A percentile compares a stretch with the other conserved stretches of the same genome.
phyloP scores from a whole-genome alignment of 2,113 vertebrate genomes.

The Myiopsitta monachus region DNA sequence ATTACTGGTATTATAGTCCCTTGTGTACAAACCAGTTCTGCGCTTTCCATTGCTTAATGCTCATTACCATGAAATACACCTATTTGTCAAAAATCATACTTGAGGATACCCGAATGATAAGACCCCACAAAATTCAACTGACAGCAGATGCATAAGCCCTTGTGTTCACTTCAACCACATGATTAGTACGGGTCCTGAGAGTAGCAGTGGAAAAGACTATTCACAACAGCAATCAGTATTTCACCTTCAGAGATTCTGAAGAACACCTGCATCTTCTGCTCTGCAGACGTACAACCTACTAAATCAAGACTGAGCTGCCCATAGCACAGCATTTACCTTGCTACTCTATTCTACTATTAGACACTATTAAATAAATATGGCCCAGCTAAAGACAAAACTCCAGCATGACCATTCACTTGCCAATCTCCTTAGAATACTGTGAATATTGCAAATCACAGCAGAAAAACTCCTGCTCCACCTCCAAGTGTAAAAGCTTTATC shows the following conservation, averaged over 20 bases:
- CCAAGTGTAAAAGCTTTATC: rapidly evolving
- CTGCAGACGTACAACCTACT: background rate
- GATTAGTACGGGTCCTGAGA: background rate
- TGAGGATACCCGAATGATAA: background rate
- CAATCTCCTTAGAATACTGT: background rate
- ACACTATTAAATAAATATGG: background rate
- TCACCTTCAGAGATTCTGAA: background rate
- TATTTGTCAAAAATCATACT: background rate
- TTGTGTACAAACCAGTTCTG: rapidly evolving
- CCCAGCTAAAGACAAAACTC: background rate
- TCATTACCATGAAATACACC: background rate
- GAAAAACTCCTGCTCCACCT: background rate
- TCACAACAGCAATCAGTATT: background rate
- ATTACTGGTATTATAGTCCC: background rate
- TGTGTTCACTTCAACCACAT: background rate
- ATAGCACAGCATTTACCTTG: background rate
- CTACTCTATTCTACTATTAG: background rate
- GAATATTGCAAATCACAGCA: background rate
- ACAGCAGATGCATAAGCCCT: background rate
- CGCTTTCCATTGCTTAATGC: background rate
- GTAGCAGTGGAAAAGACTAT: background rate
- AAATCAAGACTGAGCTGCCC: background rate
- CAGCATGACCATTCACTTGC: background rate
- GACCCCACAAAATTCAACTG: background rate
- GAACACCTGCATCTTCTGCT: background rate